Evolutionary conservation across 1,140 invertebrate species (phyloP).

Genomic region (Vanessa tameamea): DNA sequence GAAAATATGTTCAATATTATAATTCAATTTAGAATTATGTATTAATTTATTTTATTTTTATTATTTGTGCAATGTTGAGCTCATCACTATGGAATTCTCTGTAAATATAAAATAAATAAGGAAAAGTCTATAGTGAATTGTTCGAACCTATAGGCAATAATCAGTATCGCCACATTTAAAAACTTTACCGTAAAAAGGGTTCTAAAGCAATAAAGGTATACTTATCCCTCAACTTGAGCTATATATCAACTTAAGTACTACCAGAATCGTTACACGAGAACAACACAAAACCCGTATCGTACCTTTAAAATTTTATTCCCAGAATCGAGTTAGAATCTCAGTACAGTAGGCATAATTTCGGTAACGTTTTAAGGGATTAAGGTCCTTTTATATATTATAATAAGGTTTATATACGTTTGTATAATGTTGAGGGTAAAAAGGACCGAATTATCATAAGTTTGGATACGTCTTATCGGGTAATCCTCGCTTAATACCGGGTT

Average conservation of each 20-base stretch:
- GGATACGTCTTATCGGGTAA: conserved; percentile 50
- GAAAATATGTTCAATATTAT: no score
- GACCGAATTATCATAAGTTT: conserved; percentile 69
- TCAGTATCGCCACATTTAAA: conserved; percentile 36
- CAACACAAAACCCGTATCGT: conserved; percentile 21
- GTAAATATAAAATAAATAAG: no score
- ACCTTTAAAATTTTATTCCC: not conserved
- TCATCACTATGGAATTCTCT: no score
- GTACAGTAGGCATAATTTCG: not conserved
- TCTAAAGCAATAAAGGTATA: conserved; percentile 41
- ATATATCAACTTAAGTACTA: conserved; percentile 43
- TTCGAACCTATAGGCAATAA: not conserved
- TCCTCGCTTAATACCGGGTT: conserved; percentile 51
- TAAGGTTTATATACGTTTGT: conserved; percentile 8
- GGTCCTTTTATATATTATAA: not conserved
- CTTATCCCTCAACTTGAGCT: conserved; percentile 40
- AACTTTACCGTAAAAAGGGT: conserved; percentile 39
- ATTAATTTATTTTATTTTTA: no score
- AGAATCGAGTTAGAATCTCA: not conserved
- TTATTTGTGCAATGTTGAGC: no score
- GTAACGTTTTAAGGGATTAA: not conserved
- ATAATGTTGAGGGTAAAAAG: conserved; percentile 33
- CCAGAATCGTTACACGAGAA: conserved; percentile 43
- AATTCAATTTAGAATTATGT: no score
- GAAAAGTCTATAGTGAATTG: no score